These are phyloP conservation scores for Phania funesta DNA, from an alignment of 2,888 invertebrate species.

Conservation along the genomic window DNA sequence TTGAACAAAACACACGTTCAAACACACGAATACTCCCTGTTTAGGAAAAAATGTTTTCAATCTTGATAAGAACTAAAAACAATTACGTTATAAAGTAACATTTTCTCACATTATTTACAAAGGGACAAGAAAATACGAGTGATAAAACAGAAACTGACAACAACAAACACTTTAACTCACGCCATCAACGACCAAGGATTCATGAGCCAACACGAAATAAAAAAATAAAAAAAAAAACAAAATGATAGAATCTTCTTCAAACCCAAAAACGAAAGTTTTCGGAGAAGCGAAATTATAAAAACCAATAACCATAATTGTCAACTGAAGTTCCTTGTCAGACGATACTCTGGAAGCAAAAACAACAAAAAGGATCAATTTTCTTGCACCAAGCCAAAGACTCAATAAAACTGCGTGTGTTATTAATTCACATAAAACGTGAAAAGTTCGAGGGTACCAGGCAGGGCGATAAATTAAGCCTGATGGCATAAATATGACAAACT, in stretches of 20 bases:
- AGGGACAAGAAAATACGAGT: constrained; percentile 51
- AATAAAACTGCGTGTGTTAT: constrained; percentile 70
- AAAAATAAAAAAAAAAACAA: background rate
- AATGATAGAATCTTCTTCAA: constrained; percentile 51
- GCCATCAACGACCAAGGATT: constrained; percentile 47
- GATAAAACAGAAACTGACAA: constrained; percentile 10
- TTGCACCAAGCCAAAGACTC: constrained; percentile 28
- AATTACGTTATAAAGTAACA: constrained; percentile 76
- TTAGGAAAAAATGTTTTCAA: constrained; percentile 66
- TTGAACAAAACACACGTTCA: constrained; percentile 13
- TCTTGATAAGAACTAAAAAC: constrained; percentile 75
- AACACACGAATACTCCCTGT: background rate
- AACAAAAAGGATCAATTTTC: constrained; percentile 19
- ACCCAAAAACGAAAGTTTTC: constrained; percentile 17
- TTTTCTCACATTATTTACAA: constrained; percentile 77
- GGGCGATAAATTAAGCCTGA: constrained; percentile 78
- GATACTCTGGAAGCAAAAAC: background rate
- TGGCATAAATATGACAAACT: constrained; percentile 78
- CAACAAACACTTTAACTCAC: constrained; percentile 62
- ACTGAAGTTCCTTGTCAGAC: constrained; percentile 32
- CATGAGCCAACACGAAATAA: constrained; percentile 8
- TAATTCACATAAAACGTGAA: constrained; percentile 59
- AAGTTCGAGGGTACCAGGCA: constrained; percentile 49
- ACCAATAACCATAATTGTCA: constrained; percentile 60
- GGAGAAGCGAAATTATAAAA: constrained; percentile 32